Conservation (phyloP, 2,113 vertebrate genomes). For the Serinus canaria region DNA sequence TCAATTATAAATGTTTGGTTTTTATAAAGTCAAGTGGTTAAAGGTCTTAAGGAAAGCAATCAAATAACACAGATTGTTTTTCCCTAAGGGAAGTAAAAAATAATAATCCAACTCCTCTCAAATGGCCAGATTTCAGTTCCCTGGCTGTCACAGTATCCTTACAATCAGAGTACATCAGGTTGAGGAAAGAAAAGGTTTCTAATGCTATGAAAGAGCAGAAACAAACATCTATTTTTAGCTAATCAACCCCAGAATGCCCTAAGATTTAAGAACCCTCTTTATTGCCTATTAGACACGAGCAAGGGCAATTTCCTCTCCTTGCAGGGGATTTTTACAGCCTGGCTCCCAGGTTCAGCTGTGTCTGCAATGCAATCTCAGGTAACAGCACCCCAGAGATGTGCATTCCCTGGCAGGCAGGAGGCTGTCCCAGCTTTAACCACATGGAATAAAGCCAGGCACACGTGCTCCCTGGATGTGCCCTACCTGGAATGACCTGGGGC, state of each 20-base stretch:
- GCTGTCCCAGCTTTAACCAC: neutral
- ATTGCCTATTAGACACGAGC: neutral
- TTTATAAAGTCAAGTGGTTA: neutral
- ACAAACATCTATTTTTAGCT: neutral
- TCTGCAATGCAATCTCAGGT: neutral
- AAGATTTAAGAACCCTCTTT: neutral
- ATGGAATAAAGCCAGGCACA: neutral
- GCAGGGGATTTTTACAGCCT: neutral
- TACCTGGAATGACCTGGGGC: neutral
- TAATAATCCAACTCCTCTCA: neutral
- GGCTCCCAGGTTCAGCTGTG: neutral
- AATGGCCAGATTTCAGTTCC: neutral
- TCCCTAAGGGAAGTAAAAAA: neutral
- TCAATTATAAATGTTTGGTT: neutral
- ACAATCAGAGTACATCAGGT: neutral
- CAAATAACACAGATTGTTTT: neutral
- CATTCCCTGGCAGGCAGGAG: neutral
- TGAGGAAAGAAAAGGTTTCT: neutral
- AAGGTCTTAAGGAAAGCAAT: neutral
- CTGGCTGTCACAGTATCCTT: neutral
- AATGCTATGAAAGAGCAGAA: neutral
- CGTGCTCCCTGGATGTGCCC: neutral
- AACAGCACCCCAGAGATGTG: neutral
- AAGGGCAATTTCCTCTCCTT: neutral
- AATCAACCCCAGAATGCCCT: neutral